Evolutionary conservation across 2,888 invertebrate genomes (phyloP), one percentile per base, ranked within the genome.

Genomic region (Euzophera pinguis): DNA sequence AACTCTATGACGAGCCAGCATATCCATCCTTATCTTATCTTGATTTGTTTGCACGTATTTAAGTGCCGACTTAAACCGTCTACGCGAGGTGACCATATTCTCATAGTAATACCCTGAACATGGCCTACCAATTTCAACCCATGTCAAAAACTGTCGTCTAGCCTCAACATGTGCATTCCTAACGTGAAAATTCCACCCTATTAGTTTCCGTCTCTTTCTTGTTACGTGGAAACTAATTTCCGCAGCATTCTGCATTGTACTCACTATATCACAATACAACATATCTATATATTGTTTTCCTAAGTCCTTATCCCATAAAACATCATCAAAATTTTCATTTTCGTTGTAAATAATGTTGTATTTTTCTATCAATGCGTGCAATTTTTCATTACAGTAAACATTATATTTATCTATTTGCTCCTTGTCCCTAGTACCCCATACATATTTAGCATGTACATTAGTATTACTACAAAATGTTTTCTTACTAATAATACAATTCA

Each of bases 181-280:
- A 1, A 45, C 34, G 14, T 45, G 45, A 32, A 14, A 32, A 27
- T 45, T 45, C 45, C 45, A 45, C 12, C 45, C 45, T 10, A 45
- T 27, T 8, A 45, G 5, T 27, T 45, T 29, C 8, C 16, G 14
- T 13, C 16, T 13, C 39, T 39, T 39, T 16, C 16, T 39, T 1
- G 14, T 3, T 3, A 9, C 16, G 13, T 39, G 3, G 16, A 39
- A 39, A 9, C 39, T 39, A 16, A 8, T 4, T 16, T 14, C 39
- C 13, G 39, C 39, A 1, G 39, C 39, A 2, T 3, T 13, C 7
- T 16, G 16, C 10, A 39, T 16, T 14, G 10, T 16, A 16, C 16
- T 16, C 6, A 39, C 16, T 13, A 16, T 9, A 1, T 39, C 39
- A 6, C 7, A 7, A 16, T 39, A 39, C 16, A 39, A 39, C 4